These are phyloP conservation scores for Paramormyrops kingsleyae DNA, from an alignment of 2,113 vertebrate genomes.

Conservation along the genomic window DNA sequence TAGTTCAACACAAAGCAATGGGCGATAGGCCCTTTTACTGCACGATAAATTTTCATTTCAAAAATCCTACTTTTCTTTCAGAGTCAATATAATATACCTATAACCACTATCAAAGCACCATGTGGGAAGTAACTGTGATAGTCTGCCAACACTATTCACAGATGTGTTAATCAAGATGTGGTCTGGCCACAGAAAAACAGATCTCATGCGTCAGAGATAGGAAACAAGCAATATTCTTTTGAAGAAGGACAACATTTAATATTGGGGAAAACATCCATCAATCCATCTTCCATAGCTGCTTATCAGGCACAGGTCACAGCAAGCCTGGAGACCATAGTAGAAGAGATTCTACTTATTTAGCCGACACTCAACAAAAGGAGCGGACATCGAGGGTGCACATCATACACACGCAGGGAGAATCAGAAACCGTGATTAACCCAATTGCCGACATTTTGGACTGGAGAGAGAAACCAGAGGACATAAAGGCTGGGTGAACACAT, in stretches of 20 bases:
- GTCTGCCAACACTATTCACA: not conserved
- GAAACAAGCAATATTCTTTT: not conserved
- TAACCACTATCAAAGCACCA: not conserved
- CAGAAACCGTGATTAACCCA: not conserved
- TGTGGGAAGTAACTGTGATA: not conserved
- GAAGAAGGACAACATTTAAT: not conserved
- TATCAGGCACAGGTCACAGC: not conserved
- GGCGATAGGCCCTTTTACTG: not conserved
- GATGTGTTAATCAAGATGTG: slow-evolving; percentile 5
- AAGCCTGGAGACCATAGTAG: not conserved
- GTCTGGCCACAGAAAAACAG: not conserved
- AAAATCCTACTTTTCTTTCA: not conserved
- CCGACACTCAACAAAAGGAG: not conserved
- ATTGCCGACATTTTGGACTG: not conserved
- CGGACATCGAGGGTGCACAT: not conserved
- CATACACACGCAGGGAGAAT: not conserved
- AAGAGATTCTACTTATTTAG: not conserved
- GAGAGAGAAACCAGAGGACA: not conserved
- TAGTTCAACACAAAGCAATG: not conserved
- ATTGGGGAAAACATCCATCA: not conserved
- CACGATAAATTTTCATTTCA: not conserved
- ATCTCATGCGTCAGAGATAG: not conserved
- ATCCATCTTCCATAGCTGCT: not conserved
- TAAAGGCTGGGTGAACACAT: not conserved
- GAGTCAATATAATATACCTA: not conserved